Conservation (phyloP, 2,888 invertebrate genomes). For the Troglohyphantes excavatus region DNA sequence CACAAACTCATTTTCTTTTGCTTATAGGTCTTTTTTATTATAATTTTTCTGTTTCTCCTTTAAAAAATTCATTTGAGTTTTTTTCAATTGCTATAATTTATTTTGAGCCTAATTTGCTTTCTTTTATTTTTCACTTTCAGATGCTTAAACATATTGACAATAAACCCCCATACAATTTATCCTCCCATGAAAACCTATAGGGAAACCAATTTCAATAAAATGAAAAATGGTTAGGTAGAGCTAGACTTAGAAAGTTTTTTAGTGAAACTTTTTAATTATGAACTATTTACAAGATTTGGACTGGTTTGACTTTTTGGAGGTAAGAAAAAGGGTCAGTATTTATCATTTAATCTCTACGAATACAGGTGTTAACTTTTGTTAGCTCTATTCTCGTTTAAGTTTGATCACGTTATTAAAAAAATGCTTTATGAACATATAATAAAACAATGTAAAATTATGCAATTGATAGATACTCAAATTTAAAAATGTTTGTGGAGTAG, state of each 20-base stretch:
- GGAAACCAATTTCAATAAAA: slow-evolving; percentile 32
- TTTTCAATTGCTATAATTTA: slow-evolving; percentile 11
- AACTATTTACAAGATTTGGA: slow-evolving; percentile 29
- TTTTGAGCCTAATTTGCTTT: neutral
- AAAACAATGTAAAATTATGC: no score
- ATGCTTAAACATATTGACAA: slow-evolving; percentile 16
- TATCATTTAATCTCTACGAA: neutral
- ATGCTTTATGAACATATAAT: no score
- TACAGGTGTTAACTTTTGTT: no score
- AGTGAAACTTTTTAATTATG: slow-evolving; percentile 17
- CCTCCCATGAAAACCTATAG: slow-evolving; percentile 12
- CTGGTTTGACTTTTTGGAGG: slow-evolving; percentile 31
- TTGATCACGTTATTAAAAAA: no score
- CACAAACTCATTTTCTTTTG: neutral
- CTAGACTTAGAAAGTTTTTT: slow-evolving; percentile 17
- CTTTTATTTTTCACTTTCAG: slow-evolving; percentile 56
- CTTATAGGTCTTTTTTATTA: neutral
- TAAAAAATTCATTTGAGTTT: neutral
- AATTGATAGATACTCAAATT: no score
- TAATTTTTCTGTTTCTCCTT: neutral
- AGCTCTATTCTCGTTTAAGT: no score
- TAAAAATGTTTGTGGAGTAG: no score
- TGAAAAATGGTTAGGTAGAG: slow-evolving; percentile 33
- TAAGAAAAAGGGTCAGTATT: slow-evolving; percentile 19
- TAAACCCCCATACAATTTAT: neutral